phyloP scores from a whole-genome alignment of 2,888 invertebrate genomes.

The Seira musarum region DNA sequence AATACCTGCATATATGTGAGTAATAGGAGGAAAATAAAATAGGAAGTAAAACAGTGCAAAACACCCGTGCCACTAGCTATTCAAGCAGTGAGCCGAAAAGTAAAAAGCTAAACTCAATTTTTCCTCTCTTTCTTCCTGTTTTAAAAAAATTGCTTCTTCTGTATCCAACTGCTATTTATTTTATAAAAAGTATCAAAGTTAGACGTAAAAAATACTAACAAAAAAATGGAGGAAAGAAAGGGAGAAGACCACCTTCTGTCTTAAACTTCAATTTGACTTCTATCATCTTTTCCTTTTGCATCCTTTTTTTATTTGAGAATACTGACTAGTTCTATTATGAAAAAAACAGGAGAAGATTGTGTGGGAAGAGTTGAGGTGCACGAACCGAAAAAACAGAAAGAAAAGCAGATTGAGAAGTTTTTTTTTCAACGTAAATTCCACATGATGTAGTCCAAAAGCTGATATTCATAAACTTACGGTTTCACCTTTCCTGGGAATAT shows the following conservation, averaged over 20 bases:
- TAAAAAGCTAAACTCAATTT: slow-evolving; percentile 45
- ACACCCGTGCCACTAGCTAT: slow-evolving; percentile 31
- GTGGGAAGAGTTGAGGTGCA: no score
- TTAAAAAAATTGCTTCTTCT: slow-evolving; percentile 32
- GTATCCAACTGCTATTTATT: slow-evolving; percentile 30
- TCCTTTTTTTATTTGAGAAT: slow-evolving; percentile 8
- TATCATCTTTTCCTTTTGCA: slow-evolving; percentile 32
- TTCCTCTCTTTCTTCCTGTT: no score
- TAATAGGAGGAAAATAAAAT: slow-evolving; percentile 29
- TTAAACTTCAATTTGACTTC: slow-evolving; percentile 44
- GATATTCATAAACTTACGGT: no score
- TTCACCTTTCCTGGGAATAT: no score
- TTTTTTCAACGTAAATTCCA: neutral
- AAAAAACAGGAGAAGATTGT: no score
- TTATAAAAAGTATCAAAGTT: neutral
- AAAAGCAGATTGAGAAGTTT: slow-evolving; percentile 20
- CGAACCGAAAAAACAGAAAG: no score
- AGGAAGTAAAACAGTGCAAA: neutral
- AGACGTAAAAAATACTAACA: slow-evolving; percentile 18
- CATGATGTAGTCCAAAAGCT: no score
- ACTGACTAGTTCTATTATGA: no score
- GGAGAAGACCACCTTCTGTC: slow-evolving; percentile 38
- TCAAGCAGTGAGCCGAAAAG: slow-evolving; percentile 36
- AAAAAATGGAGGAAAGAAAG: slow-evolving; percentile 22
- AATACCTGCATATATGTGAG: slow-evolving; percentile 18